A percentile compares a stretch with the other conserved stretches of the same genome.
These are phyloP conservation scores for Prionchulus punctatus DNA, from an alignment of 2,888 invertebrate species.

Conservation along the genomic window DNA sequence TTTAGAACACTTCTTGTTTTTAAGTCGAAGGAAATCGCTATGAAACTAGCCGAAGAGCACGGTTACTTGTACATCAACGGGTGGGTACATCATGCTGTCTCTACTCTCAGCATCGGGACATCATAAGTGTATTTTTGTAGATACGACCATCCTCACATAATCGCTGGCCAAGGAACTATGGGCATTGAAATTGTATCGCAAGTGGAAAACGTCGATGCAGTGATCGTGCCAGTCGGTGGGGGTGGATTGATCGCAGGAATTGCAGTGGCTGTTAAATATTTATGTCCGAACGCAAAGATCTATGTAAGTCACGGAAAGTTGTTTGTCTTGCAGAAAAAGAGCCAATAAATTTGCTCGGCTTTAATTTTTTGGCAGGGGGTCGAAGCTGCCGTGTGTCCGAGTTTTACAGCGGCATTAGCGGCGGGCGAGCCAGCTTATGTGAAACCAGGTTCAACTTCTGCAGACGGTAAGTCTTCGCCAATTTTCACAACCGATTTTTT, in stretches of 20 bases:
- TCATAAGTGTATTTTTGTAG: conserved; percentile 35
- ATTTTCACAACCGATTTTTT: not conserved
- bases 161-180: conserved; percentile 85
- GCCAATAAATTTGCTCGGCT: too few relatives aligned
- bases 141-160: conserved; percentile 83
- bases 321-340: too few relatives aligned
- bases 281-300: conserved; percentile 62
- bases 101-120: not conserved
- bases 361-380: conserved; percentile 52
- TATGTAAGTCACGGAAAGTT: conserved; percentile 64
- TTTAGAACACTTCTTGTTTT: conserved; percentile 1
- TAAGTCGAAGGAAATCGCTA: conserved; percentile 56
- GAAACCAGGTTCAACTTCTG: conserved; percentile 54
- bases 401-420: conserved; percentile 57
- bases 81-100: conserved; percentile 37
- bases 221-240: conserved; percentile 82
- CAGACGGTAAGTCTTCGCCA: conserved; percentile 48
- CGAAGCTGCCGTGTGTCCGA: conserved; percentile 76
- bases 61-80: conserved; percentile 70
- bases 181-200: conserved; percentile 82
- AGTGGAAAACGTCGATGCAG: conserved; percentile 67
- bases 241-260: conserved; percentile 79
- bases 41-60: conserved; percentile 53
- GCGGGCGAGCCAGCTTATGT: conserved; percentile 52
- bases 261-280: conserved; percentile 68